Percentiles rank a stretch among this genome's conserved stretches.
phyloP scores from a whole-genome alignment of 2,113 vertebrate genomes.

The human region DNA sequence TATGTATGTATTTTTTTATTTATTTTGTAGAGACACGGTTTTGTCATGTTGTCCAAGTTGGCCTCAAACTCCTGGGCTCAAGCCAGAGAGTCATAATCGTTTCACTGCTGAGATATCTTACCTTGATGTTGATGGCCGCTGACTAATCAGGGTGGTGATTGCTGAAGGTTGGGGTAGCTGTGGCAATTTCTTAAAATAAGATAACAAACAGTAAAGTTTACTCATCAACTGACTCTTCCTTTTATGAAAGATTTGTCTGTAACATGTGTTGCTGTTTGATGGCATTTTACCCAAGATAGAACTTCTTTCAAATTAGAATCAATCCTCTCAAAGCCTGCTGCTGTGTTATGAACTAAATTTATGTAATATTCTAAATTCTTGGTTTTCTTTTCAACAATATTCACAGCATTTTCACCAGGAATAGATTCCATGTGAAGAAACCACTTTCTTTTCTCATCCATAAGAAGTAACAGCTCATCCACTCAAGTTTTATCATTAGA shows the following conservation, averaged over 20 bases:
- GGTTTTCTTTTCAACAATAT: background rate
- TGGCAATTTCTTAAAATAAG: background rate
- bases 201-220: background rate
- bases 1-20: too few relatives aligned
- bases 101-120: background rate
- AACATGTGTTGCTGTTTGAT: background rate
- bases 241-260: background rate
- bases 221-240: background rate
- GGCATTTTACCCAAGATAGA: background rate
- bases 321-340: background rate
- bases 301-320: background rate
- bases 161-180: background rate
- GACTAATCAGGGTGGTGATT: background rate
- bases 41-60: too few relatives aligned
- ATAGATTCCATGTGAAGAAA: background rate
- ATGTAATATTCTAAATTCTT: background rate
- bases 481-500: background rate
- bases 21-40: too few relatives aligned
- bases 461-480: background rate
- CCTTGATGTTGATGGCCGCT: background rate
- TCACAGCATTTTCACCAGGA: background rate
- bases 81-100: background rate
- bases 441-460: background rate
- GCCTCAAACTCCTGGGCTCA: too few relatives aligned
- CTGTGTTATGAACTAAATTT: background rate